These are phyloP conservation scores for Clytia hemisphaerica DNA, from an alignment of 30 jellyfish, hydroid and myxozoan genomes.

Conservation along the genomic window DNA sequence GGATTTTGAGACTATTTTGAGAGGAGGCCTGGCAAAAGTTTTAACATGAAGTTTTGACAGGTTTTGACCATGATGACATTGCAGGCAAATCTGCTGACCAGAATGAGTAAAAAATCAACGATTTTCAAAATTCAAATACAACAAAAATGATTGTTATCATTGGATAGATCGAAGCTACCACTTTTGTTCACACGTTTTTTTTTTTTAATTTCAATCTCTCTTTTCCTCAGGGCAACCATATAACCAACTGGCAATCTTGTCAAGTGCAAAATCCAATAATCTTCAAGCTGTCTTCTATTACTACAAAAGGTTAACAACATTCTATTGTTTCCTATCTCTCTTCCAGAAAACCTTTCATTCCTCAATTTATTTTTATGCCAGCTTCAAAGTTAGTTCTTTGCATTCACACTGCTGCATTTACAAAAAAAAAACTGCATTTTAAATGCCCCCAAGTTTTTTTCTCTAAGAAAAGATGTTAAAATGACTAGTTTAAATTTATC, in stretches of 20 bases:
- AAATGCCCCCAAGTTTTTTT: too few relatives aligned
- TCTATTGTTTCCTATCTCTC: not conserved
- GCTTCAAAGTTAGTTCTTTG: not conserved
- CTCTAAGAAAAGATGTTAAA: not conserved
- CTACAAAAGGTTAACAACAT: conserved; percentile 61
- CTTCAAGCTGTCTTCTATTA: conserved; percentile 75
- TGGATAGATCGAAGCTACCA: not conserved
- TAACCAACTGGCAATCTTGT: conserved; percentile 83
- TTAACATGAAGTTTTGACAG: too few relatives aligned
- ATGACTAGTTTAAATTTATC: not conserved
- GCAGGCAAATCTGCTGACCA: too few relatives aligned
- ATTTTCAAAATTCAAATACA: too few relatives aligned
- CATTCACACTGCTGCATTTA: not conserved
- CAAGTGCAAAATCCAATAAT: conserved; percentile 61
- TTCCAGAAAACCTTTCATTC: too few relatives aligned
- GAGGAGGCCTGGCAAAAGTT: too few relatives aligned
- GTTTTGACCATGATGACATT: too few relatives aligned
- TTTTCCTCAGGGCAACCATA: conserved; percentile 77
- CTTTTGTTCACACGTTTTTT: not conserved
- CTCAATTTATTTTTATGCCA: too few relatives aligned
- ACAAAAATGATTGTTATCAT: not conserved
- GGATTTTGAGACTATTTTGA: too few relatives aligned
- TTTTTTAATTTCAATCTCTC: not conserved
- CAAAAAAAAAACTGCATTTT: not conserved
- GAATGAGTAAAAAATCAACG: too few relatives aligned